Evolutionary conservation across 2,113 vertebrate species (phyloP).

Genomic region (Oryzias woworae): DNA sequence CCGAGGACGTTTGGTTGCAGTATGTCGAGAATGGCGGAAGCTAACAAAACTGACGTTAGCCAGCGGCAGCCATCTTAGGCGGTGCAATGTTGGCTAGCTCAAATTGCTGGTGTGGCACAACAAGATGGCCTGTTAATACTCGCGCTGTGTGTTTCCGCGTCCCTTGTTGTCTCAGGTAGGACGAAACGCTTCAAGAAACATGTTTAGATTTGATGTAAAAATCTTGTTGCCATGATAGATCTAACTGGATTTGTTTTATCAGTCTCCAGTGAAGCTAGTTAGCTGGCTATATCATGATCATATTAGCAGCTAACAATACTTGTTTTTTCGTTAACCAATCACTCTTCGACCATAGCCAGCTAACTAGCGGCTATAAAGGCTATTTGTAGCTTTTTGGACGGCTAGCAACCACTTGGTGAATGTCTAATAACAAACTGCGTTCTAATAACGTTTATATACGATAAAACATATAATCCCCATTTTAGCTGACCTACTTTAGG

Average conservation of each 20-base stretch:
- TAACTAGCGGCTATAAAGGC: conserved; percentile 75
- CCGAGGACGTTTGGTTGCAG: conserved; percentile 23
- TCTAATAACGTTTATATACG: too few relatives aligned
- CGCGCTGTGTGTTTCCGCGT: conserved; percentile 59
- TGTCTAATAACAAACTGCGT: conserved; percentile 12
- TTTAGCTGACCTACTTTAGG: too few relatives aligned
- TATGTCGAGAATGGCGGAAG: conserved; percentile 74
- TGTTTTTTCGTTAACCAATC: conserved; percentile 63
- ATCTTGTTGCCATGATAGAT: background rate
- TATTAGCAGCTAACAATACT: conserved; percentile 76
- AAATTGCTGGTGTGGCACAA: conserved; percentile 71
- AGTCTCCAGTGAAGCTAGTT: conserved; percentile 72
- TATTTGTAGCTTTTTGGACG: conserved; percentile 67
- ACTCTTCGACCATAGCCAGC: conserved; percentile 53
- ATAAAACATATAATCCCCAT: too few relatives aligned
- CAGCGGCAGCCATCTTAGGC: conserved; percentile 81
- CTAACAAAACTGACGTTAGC: conserved; percentile 64
- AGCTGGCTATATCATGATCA: conserved; percentile 73
- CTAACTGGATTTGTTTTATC: background rate
- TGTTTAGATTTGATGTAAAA: conserved; percentile 9
- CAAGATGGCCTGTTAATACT: conserved; percentile 75
- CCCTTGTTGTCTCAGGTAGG: background rate
- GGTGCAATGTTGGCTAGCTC: conserved; percentile 71
- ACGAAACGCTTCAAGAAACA: accelerated
- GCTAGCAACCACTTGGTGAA: conserved; percentile 46